phyloP scores from a whole-genome alignment of 2,113 vertebrate species.

The Odontophorus gujanensis region DNA sequence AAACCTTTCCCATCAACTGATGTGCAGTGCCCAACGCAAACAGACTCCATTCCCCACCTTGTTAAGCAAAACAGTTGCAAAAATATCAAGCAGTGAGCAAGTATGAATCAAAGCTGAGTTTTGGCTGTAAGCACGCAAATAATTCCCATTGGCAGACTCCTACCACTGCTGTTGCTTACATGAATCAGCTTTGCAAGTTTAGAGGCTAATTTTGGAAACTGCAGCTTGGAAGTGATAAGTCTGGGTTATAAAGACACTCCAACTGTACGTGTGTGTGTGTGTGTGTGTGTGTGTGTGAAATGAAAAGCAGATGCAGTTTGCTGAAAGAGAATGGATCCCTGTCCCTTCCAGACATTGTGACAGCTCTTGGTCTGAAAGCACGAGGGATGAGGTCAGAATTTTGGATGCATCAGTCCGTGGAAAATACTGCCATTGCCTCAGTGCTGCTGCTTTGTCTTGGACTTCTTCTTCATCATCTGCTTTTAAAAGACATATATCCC shows the following conservation, averaged over 20 bases:
- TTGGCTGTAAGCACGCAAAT: slow-evolving; percentile 10
- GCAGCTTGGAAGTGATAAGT: neutral
- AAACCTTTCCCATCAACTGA: neutral
- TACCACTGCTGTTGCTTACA: neutral
- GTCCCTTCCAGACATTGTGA: neutral
- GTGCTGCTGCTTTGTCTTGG: neutral
- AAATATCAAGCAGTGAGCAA: neutral
- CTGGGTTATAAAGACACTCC: neutral
- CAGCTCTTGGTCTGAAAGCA: neutral
- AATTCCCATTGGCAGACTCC: slow-evolving; percentile 22
- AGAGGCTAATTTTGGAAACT: slow-evolving; percentile 24
- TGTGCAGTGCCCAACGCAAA: neutral
- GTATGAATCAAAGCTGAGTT: neutral
- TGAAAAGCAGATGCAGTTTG: neutral
- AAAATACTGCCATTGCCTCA: neutral
- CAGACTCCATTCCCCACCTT: neutral
- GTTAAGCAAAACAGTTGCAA: neutral
- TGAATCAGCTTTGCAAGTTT: neutral
- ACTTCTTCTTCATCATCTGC: neutral
- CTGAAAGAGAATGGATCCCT: neutral
- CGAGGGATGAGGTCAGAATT: neutral
- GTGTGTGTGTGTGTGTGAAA: neutral
- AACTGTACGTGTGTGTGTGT: neutral
- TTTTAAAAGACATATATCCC: slow-evolving; percentile 46
- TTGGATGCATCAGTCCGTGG: neutral